Percentiles rank a stretch among this genome's conserved stretches.
Evolutionary conservation across 2,888 invertebrate genomes (phyloP).

Genomic region (Calameuta idolon): DNA sequence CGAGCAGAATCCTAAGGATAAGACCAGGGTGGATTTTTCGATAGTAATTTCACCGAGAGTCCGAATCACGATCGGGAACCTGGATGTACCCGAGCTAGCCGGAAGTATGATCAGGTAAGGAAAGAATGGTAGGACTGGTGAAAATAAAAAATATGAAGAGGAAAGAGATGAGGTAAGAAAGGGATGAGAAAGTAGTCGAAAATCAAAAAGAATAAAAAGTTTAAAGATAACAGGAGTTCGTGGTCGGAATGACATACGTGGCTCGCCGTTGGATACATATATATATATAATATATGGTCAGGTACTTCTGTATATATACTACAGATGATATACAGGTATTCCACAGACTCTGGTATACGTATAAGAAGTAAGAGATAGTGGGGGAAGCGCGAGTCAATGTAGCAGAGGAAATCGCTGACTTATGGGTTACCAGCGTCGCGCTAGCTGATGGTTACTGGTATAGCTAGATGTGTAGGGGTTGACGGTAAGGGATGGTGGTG

Average conservation of each 20-base stretch:
- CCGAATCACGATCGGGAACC: no score
- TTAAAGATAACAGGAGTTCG: no score
- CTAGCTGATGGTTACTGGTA: neutral
- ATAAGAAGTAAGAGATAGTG: conserved; percentile 4
- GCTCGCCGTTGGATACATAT: conserved; percentile 12
- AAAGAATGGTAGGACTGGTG: no score
- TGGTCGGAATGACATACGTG: conserved; percentile 58
- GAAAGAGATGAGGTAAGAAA: neutral
- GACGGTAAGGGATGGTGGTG: no score
- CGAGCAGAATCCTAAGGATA: no score
- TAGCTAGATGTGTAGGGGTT: no score
- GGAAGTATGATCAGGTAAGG: neutral
- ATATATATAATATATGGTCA: no score
- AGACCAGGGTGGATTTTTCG: no score
- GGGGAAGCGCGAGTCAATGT: conserved; percentile 57
- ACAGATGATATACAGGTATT: no score
- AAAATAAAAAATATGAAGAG: neutral
- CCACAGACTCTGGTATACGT: no score
- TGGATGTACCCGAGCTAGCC: neutral
- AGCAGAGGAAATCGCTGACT: conserved; percentile 66
- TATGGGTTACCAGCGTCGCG: conserved; percentile 52
- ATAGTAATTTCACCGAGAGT: no score
- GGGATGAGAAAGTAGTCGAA: neutral
- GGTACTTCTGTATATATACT: no score
- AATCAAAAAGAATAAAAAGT: conserved; percentile 6